Percentiles rank a stretch among this genome's conserved stretches.
phyloP scores from a whole-genome alignment of 2,113 vertebrate species.

The Apteryx owenii region DNA sequence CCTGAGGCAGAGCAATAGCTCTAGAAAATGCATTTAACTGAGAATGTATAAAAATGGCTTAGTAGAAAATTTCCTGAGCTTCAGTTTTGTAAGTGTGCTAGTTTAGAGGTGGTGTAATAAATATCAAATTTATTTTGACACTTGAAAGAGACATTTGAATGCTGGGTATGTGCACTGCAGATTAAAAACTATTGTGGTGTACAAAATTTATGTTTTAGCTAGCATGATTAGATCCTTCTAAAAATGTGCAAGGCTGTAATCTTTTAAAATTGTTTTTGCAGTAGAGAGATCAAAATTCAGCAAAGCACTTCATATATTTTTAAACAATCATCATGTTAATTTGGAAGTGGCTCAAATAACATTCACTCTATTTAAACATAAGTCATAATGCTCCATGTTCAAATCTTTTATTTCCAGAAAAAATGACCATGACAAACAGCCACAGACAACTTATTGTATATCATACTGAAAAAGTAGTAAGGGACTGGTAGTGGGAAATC shows the following conservation, averaged over 20 bases:
- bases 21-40: constrained; percentile 53
- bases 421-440: background rate
- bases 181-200: constrained; percentile 80
- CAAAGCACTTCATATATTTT: constrained; percentile 72
- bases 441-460: background rate
- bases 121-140: constrained; percentile 84
- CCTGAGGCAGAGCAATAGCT: constrained; percentile 25
- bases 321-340: constrained; percentile 65
- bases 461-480: background rate
- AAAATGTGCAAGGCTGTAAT: constrained; percentile 77
- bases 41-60: constrained; percentile 12
- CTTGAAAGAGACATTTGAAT: constrained; percentile 78
- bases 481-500: background rate
- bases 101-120: constrained; percentile 77
- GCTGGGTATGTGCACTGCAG: constrained; percentile 59
- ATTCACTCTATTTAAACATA: constrained; percentile 55
- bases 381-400: background rate
- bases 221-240: constrained; percentile 73
- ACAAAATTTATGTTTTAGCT: constrained; percentile 80
- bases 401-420: background rate
- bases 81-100: constrained; percentile 51
- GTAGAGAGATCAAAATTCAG: constrained; percentile 77
- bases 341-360: constrained; percentile 58
- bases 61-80: constrained; percentile 16
- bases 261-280: constrained; percentile 78